phyloP scores from a whole-genome alignment of 1,140 invertebrate species.

The Mactra quadrangularis region DNA sequence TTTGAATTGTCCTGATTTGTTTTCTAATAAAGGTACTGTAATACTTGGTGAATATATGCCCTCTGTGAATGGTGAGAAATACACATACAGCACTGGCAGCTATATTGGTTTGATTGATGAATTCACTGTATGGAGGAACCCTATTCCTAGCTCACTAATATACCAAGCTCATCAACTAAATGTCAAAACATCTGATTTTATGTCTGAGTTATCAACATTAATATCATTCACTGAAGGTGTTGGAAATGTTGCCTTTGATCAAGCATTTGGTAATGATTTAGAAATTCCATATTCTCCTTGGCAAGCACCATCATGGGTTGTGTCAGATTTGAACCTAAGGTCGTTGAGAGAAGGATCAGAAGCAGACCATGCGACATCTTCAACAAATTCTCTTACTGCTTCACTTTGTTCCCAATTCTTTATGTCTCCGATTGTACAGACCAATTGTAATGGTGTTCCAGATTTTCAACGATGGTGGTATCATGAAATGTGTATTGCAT shows the following conservation, averaged over 20 bases:
- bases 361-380: too few species aligned
- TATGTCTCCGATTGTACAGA: background rate
- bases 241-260: conserved; percentile 65
- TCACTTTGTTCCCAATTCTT: conserved; percentile 62
- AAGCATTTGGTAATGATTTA: conserved; percentile 57
- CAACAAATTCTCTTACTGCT: background rate
- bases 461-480: conserved; percentile 38
- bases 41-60: conserved; percentile 67
- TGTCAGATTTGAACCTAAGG: conserved; percentile 64
- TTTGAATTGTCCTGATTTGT: conserved; percentile 53
- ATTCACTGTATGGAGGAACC: conserved; percentile 65
- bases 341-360: background rate
- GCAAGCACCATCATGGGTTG: conserved; percentile 66
- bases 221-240: conserved; percentile 69
- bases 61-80: conserved; percentile 31
- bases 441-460: conserved; percentile 54
- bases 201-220: conserved; percentile 52
- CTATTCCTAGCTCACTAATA: conserved; percentile 63
- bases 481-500: conserved; percentile 46
- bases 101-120: conserved; percentile 69
- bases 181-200: conserved; percentile 57
- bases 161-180: conserved; percentile 69
- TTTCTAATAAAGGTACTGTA: conserved; percentile 57
- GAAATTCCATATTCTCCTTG: conserved; percentile 65
- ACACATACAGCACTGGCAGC: conserved; percentile 6